Evolutionary conservation across 2,888 invertebrate species (phyloP), one percentile per base, ranked within the genome.

Genomic region (Xestia sexstrigata): DNA sequence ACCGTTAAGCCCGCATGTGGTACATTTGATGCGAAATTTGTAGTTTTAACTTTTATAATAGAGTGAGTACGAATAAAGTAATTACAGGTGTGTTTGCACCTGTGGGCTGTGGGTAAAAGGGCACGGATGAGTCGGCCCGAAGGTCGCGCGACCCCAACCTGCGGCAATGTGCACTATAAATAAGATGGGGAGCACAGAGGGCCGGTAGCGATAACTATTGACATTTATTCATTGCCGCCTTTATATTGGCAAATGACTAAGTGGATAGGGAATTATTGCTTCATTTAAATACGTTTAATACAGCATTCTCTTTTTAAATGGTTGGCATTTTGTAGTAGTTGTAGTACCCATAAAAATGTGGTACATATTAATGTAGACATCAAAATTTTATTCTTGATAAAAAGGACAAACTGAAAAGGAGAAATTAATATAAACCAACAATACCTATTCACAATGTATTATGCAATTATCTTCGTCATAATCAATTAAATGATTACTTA

Each of bases 61-160:
- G 84, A 90, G 82, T 82, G 82, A 83, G 88, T 87, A 82, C 73
- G 66, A 82, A 90, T 89, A 84, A 86, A 84, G 88, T 91, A 90
- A 91, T 93, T 93, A 95, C 95, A 96, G 95, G 95, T 96, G 95
- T 89, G 85, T 80, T 84, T 81, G 86, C 95, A 95, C 96, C 95
- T 96, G 96, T 94, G 88, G 81, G 86, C 95, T 96, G 96, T 94
- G 88, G 82, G 86, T 86, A 88, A 92, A 94, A 93, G 93, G 93
- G 92, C 90, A 89, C 76, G 88, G 83, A 79, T 85, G 85, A 88
- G 77, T 85, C 77, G 84, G 83, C 76, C 15, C 71, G 92, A 95
- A 94, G 95, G 94, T 93, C 93, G 90, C 78, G 55, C 80, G 84
- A 88, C 89, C 91, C 91, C 87, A 87, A 88, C 86, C 85, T 89